A percentile compares a stretch with the other conserved stretches of the same genome.
Evolutionary conservation across 2,797 vertebrate genomes (phyloP).

Genomic region (Prionace glauca): DNA sequence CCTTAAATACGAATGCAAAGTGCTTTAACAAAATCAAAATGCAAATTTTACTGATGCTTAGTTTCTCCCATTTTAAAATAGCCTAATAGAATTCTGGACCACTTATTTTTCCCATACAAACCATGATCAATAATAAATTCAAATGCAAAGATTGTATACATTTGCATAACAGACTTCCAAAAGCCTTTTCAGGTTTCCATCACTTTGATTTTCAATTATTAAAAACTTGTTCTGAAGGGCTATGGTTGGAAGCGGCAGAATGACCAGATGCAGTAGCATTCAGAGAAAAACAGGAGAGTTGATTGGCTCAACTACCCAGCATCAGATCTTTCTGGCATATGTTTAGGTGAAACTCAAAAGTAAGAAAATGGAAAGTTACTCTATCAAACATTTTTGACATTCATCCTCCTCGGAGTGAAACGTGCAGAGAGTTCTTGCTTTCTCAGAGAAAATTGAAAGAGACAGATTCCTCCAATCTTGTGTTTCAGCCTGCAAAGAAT

Average conservation of each 20-base stretch:
- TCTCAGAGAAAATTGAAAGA: neutral
- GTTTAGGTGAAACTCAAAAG: too few relatives aligned
- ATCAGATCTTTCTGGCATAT: neutral
- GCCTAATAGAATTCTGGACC: neutral
- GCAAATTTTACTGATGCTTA: neutral
- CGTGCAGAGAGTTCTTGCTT: neutral
- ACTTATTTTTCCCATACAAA: neutral
- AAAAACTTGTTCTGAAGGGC: neutral
- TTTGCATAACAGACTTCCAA: neutral
- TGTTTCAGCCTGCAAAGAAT: too few relatives aligned
- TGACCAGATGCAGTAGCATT: neutral
- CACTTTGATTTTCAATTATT: neutral
- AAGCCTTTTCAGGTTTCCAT: neutral
- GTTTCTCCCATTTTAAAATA: neutral
- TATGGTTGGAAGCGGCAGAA: neutral
- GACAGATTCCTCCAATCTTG: neutral
- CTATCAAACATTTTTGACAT: too few relatives aligned
- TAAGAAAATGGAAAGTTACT: too few relatives aligned
- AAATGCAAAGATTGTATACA: too few relatives aligned
- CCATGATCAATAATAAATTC: neutral
- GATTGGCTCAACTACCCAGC: neutral
- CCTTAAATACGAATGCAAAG: neutral
- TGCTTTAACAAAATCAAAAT: neutral
- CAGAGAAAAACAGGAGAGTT: neutral
- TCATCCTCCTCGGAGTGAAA: neutral